Base-by-base conservation (phyloP, 1,140 invertebrate species). In the Scaptomyza pallida region DNA sequence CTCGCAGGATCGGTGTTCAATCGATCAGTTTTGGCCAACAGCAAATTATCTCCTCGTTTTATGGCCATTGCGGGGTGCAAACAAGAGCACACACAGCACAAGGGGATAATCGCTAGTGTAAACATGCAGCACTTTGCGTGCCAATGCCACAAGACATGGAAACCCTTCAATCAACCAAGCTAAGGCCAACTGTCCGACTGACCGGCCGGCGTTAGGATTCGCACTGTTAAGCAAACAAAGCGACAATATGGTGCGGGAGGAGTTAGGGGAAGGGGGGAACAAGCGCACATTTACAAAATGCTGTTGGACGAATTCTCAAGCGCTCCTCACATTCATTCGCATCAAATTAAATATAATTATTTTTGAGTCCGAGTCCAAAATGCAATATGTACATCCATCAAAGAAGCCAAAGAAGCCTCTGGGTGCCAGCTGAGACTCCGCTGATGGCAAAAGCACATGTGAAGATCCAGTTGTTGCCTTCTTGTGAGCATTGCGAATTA, bases 1-100 rank as follows among this genome's bases (percentile, higher is more conserved):
- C 64, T 56, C 37, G 70, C 70, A 45, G 55, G 56, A 69, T 69
- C 64, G 71, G 56, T 55, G 40, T 67, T 72, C 75, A 64, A 72
- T 72, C 75, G 68, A 72, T 72, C 72, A 62, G 78, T 59, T 56
- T 74, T 50, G 77, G 43, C 45, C 79, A 72, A 59, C 88, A 72
- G 59, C 88, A 90, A 88, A 90, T 90, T 90, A 90, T 90, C 82
- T 90, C 73, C 88, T 88, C 69, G 55, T 89, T 90, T 88, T 35
- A 86, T 77, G 75, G 43, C 73, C 16, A n/a, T 72, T 52, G 52
- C 62, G 55, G 75, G 75, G 65, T 54, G 52, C 47, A 60, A 61
- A 52, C 61, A 54, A 19, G 35, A 33, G 19, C 44, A 21, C 74
- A 82, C 63, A 68, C 4, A 8, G 23, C 26, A 30, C 26, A 30